Percentiles rank a stretch among this genome's conserved stretches.
These are phyloP conservation scores for Scyliorhinus canicula DNA, from an alignment of 2,797 vertebrate genomes.

Conservation along the genomic window DNA sequence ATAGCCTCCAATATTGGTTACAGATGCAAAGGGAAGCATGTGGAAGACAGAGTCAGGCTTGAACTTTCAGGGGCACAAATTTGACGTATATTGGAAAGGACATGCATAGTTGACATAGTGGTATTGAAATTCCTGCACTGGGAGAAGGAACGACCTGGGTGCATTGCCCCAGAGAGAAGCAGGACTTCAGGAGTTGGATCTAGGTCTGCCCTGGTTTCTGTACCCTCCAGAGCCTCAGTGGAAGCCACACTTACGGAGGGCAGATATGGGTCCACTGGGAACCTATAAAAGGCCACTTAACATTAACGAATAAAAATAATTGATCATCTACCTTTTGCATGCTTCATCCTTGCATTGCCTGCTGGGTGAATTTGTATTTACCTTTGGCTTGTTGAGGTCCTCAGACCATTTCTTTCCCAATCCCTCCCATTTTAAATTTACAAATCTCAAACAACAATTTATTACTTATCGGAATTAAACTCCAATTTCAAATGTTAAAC, in stretches of 20 bases:
- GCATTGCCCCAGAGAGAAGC: background rate
- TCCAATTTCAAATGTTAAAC: too few species aligned
- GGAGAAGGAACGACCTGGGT: background rate
- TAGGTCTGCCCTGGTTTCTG: background rate
- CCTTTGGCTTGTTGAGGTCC: too few species aligned
- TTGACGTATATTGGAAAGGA: background rate
- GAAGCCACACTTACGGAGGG: background rate
- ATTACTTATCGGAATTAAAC: too few species aligned
- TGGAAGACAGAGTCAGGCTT: background rate
- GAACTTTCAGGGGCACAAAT: background rate
- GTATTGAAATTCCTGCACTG: background rate
- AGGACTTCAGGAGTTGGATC: background rate
- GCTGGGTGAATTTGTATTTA: too few species aligned
- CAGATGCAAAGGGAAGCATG: background rate
- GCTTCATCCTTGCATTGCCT: too few species aligned
- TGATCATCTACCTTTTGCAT: too few species aligned
- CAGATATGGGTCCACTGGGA: too few species aligned
- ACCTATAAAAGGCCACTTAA: background rate
- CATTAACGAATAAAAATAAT: background rate
- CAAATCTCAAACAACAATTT: too few species aligned
- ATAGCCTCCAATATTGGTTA: background rate
- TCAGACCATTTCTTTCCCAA: too few species aligned
- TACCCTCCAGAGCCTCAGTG: background rate
- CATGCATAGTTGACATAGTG: background rate
- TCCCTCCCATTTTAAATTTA: too few species aligned